Evolutionary conservation across 1,140 invertebrate genomes (phyloP).

Genomic region (Zaprionus davidi): DNA sequence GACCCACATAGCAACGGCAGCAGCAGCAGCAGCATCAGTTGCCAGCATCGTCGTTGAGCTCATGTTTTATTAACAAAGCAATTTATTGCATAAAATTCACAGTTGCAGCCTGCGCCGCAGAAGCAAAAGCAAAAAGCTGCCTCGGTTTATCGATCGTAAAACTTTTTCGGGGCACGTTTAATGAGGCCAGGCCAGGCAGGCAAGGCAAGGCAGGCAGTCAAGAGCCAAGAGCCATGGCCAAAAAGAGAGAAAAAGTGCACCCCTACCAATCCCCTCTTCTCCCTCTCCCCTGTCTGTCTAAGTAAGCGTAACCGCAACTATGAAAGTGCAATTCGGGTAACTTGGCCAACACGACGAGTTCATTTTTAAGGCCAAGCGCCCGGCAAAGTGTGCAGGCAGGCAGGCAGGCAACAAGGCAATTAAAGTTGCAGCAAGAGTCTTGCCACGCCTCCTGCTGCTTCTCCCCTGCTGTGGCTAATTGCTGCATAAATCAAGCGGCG

Average conservation of each 20-base stretch:
- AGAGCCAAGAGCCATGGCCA: conserved; percentile 42
- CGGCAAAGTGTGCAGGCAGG: conserved; percentile 38
- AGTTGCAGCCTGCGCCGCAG: conserved; percentile 38
- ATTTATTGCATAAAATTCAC: conserved; percentile 79
- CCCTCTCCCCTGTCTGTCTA: not conserved
- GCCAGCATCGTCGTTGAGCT: conserved; percentile 41
- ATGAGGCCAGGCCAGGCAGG: conserved; percentile 37
- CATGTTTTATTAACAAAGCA: conserved; percentile 80
- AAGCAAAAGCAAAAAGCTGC: not conserved
- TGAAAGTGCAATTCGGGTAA: conserved; percentile 47
- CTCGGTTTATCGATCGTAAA: conserved; percentile 49
- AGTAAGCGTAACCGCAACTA: conserved; percentile 49
- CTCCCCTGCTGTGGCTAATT: conserved; percentile 58
- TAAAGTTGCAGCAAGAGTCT: conserved; percentile 24
- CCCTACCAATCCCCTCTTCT: not conserved
- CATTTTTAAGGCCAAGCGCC: conserved; percentile 34
- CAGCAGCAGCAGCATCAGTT: conserved; percentile 39
- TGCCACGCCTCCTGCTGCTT: conserved; percentile 14
- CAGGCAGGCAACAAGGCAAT: conserved; percentile 34
- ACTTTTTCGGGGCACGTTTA: conserved; percentile 39
- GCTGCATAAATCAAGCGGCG: conserved; percentile 75
- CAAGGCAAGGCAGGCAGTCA: not conserved
- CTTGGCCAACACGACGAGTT: conserved; percentile 22
- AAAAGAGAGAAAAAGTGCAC: conserved; percentile 11
- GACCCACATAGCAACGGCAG: conserved; percentile 64